Evolutionary conservation across 1,140 invertebrate species (phyloP).

Genomic region (Drosophila guanche): DNA sequence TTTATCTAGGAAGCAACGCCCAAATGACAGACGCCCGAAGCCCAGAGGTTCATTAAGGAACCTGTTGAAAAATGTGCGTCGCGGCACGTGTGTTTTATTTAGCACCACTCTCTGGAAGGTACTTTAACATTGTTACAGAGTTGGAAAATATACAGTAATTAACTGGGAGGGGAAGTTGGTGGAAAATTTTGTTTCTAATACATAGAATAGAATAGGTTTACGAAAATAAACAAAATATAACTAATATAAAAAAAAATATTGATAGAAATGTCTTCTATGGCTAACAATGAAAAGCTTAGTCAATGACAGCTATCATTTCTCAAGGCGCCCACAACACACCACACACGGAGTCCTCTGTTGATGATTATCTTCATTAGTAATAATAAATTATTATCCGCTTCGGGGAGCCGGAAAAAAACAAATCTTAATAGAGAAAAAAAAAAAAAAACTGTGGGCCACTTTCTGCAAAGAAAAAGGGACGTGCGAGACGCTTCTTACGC

Average conservation of each 20-base stretch:
- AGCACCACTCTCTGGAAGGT: background rate
- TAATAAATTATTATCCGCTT: slow-evolving; percentile 5
- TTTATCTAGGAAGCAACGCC: slow-evolving; percentile 8
- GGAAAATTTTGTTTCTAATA: too few species aligned
- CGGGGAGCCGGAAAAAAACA: background rate
- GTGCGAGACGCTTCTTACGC: too few species aligned
- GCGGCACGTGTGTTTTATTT: slow-evolving; percentile 10
- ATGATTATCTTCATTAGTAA: background rate
- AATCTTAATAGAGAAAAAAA: slow-evolving; percentile 9
- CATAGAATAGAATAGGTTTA: too few species aligned
- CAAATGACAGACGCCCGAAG: slow-evolving; percentile 6
- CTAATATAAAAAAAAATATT: background rate
- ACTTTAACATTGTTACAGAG: background rate
- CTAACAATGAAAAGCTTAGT: background rate
- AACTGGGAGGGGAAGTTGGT: background rate
- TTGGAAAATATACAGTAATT: background rate
- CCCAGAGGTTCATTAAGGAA: slow-evolving; percentile 32
- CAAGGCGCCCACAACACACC: background rate
- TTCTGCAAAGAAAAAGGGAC: background rate
- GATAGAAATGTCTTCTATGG: background rate
- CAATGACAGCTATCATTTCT: slow-evolving; percentile 13
- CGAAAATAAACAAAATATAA: too few species aligned
- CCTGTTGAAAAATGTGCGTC: slow-evolving; percentile 34
- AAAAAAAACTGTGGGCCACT: background rate
- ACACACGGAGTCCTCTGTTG: too few species aligned